Evolutionary conservation across 2,888 invertebrate genomes (phyloP), one percentile per base, ranked within the genome.

Genomic region (Mimachlamys varia): DNA sequence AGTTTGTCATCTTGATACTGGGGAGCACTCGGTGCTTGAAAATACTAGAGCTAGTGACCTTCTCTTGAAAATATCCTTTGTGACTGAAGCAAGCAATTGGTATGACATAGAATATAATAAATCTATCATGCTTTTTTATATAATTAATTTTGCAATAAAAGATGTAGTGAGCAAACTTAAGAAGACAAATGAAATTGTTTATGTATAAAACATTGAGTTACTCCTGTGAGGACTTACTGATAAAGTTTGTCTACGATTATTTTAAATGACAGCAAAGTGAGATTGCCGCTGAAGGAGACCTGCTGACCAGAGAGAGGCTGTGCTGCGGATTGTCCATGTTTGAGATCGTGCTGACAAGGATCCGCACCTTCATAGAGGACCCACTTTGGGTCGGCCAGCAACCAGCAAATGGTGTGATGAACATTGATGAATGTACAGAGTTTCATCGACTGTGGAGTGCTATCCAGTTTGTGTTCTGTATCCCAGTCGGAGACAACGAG

Each of bases 321-420:
- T 99, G 99, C 97, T 99, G 99, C 97, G 99, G 99, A 0, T 97
- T 99, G 92, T 99, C 99, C 44, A 98, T 99, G 96, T 99, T 99
- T 97, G 99, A 99, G 96, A 98, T 99, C 15, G 99, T 99, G 92
- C 97, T 99, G 93, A 98, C 98, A 90, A 97, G 99, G 88, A 97
- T 99, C 92, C 98, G 98, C 94, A 98, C 98, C 90, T 99, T 98
- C 97, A 97, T 99, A 90, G 95, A 95, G 19, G 96, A 96, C 89
- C 94, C 94, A 0, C 98, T 98, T 90, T 99, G 99, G 99, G 98
- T 98, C 50, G 98, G 98, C 12, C 98, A 98, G 58, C 94, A 95
- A 2, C 98, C 99, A 55, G 98, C 98, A 89, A 99, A 99, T 97
- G 99, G 99, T 91, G 99, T 99, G 27, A 98, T 99, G 97, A 98